phyloP scores from a whole-genome alignment of 2,888 invertebrate species.

The Cylloceria caligata region DNA sequence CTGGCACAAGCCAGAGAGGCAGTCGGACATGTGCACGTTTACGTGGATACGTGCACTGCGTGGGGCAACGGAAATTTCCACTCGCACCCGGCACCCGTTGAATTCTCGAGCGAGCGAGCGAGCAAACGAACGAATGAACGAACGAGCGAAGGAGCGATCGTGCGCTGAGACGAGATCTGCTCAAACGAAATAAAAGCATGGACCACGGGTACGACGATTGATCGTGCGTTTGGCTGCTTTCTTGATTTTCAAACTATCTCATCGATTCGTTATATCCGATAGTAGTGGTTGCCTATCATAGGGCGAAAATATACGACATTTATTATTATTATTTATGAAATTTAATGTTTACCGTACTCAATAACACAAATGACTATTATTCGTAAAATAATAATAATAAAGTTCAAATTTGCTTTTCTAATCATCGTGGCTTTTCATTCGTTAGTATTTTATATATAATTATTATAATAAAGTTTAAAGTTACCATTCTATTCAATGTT shows the following conservation, averaged over 20 bases:
- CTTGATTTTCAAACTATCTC: background rate
- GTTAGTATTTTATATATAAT: too few species aligned
- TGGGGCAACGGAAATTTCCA: conserved; percentile 75
- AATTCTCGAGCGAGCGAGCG: conserved; percentile 54
- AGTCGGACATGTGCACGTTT: conserved; percentile 64
- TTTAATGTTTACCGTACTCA: too few species aligned
- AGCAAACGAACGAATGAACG: too few species aligned
- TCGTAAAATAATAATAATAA: too few species aligned
- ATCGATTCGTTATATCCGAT: background rate
- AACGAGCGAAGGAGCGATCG: conserved; percentile 38
- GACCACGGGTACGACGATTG: conserved; percentile 51
- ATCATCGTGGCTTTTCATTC: too few species aligned
- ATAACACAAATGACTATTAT: too few species aligned
- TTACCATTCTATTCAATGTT: too few species aligned
- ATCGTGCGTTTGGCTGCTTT: conserved; percentile 30
- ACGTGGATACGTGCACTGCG: conserved; percentile 63
- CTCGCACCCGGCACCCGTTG: conserved; percentile 67
- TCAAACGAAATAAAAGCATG: conserved; percentile 40
- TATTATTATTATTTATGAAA: too few species aligned
- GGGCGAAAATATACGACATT: too few species aligned
- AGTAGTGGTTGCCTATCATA: too few species aligned
- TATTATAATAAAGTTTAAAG: too few species aligned
- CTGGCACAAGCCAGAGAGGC: conserved; percentile 38
- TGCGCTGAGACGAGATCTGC: conserved; percentile 21
- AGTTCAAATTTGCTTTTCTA: too few species aligned